A percentile compares a stretch with the other conserved stretches of the same genome.
phyloP scores from a whole-genome alignment of 92 coral and sea anemone genomes.

The Parazoanthus swiftii region DNA sequence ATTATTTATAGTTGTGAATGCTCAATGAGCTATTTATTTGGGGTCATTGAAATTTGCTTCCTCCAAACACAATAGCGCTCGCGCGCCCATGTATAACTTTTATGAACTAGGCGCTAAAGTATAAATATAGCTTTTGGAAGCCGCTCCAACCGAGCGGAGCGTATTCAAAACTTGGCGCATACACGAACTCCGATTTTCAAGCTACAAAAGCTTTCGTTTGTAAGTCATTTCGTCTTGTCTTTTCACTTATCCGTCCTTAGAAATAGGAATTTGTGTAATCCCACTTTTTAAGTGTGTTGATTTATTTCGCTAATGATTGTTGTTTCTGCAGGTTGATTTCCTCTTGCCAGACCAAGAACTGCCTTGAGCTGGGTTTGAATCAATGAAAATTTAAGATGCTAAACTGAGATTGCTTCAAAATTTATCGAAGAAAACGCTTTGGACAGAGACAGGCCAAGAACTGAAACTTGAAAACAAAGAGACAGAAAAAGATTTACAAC shows the following conservation, averaged over 20 bases:
- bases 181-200: not conserved
- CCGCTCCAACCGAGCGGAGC: conserved; percentile 19
- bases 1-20: conserved; percentile 40
- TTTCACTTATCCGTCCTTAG: not conserved
- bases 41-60: conserved; percentile 28
- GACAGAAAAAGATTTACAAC: not conserved
- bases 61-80: conserved; percentile 16
- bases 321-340: conserved; percentile 16
- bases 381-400: not conserved
- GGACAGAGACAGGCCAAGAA: not conserved
- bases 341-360: not conserved
- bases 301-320: not conserved
- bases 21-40: conserved; percentile 31
- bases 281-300: not conserved
- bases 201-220: not conserved
- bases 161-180: not conserved
- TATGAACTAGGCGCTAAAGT: not conserved
- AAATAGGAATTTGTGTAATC: not conserved
- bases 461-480: conserved; percentile 7
- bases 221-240: not conserved
- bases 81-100: conserved; percentile 35
- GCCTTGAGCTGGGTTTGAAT: conserved; percentile 8
- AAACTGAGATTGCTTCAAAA: not conserved
- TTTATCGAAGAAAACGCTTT: not conserved
- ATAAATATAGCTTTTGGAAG: conserved; percentile 18